Conservation (phyloP, 2,797 vertebrate genomes). For the Mormyrops attenuatus region DNA sequence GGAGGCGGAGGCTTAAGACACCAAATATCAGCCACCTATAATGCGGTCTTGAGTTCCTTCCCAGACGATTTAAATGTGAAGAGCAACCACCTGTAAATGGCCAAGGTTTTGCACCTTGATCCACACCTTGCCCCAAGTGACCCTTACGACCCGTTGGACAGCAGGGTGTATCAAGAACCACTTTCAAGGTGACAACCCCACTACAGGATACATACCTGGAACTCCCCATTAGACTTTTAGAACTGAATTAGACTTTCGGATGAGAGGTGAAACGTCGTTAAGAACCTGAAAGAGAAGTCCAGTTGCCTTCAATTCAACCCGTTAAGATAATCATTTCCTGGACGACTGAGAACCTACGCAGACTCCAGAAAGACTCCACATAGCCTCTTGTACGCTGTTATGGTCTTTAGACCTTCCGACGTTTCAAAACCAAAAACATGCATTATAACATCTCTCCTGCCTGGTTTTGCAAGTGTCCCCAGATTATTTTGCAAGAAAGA, state of each 20-base stretch:
- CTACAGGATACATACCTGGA: neutral
- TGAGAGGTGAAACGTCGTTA: neutral
- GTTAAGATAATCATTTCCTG: neutral
- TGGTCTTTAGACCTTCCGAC: neutral
- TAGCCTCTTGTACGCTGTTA: neutral
- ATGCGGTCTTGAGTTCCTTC: neutral
- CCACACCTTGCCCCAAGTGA: neutral
- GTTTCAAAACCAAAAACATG: neutral
- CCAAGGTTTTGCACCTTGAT: neutral
- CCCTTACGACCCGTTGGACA: neutral
- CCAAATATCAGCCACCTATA: neutral
- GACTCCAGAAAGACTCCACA: neutral
- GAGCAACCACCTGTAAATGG: neutral
- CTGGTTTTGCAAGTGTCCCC: neutral
- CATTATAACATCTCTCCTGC: neutral
- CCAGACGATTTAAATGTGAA: neutral
- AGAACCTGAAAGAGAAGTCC: neutral
- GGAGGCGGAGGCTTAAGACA: neutral
- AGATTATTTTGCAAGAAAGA: constrained; percentile 6
- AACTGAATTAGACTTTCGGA: neutral
- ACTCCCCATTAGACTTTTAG: neutral
- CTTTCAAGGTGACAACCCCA: neutral
- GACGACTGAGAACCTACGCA: neutral
- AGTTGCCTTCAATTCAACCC: neutral
- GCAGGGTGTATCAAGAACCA: neutral